Evolutionary conservation across 2,113 vertebrate genomes (phyloP).

Genomic region (Grammatotria lemairii): DNA sequence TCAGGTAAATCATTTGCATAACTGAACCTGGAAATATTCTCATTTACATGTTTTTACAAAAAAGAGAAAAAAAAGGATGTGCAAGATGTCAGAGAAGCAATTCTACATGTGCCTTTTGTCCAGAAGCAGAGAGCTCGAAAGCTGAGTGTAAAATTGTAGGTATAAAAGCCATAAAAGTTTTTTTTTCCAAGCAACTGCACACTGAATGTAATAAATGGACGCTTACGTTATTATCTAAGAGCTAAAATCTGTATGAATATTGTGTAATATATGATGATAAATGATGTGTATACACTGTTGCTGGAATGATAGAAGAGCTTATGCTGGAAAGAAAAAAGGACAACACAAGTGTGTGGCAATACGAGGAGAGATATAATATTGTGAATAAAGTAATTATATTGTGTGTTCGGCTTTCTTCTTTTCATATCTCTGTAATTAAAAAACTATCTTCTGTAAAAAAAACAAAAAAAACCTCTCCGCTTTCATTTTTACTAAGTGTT

Average conservation of each 20-base stretch:
- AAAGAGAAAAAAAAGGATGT: background rate
- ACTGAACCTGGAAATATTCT: background rate
- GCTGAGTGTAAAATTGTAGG: background rate
- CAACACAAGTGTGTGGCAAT: background rate
- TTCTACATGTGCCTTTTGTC: background rate
- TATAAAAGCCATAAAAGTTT: background rate
- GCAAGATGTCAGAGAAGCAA: background rate
- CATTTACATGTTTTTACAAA: background rate
- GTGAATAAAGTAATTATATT: background rate
- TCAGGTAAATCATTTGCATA: background rate
- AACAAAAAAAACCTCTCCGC: accelerated
- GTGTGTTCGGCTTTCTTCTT: background rate
- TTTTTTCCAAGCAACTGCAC: background rate
- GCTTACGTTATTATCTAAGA: background rate
- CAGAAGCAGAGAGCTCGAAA: background rate
- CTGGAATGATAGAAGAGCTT: background rate
- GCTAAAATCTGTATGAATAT: background rate
- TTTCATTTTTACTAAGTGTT: background rate
- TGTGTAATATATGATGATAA: background rate
- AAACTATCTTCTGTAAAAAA: background rate
- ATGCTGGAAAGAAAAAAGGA: background rate
- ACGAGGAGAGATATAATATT: background rate
- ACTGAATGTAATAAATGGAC: background rate
- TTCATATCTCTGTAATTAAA: background rate
- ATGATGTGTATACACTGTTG: background rate